Evolutionary conservation across 2,113 vertebrate genomes (phyloP).

Genomic region (Lamprotornis superbus): DNA sequence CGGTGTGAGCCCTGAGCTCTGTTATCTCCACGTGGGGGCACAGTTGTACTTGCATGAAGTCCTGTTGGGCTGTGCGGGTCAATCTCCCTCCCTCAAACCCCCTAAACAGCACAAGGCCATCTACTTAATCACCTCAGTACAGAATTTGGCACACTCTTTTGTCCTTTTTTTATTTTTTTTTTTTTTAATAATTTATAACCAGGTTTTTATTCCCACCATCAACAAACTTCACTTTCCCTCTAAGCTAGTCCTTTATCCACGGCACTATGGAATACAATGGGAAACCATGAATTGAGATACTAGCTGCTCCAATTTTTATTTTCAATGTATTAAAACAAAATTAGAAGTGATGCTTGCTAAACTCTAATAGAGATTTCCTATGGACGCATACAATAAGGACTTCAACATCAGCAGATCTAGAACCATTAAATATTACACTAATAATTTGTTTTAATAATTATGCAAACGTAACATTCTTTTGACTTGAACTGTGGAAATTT

Average conservation of each 20-base stretch:
- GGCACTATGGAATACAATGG: background rate
- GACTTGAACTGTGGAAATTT: background rate
- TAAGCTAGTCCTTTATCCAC: background rate
- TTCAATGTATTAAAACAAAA: background rate
- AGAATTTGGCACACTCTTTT: background rate
- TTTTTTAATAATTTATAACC: background rate
- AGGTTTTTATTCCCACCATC: background rate
- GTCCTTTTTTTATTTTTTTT: background rate
- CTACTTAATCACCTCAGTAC: background rate
- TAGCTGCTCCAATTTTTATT: background rate
- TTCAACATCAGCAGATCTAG: background rate
- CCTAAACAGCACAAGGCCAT: background rate
- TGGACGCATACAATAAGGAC: background rate
- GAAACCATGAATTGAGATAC: background rate
- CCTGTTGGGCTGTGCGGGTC: background rate
- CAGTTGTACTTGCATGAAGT: slow-evolving; percentile 32
- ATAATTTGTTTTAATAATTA: background rate
- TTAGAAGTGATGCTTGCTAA: background rate
- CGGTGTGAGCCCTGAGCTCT: background rate
- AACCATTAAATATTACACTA: background rate
- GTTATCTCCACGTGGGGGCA: slow-evolving; percentile 51
- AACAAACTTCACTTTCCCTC: background rate
- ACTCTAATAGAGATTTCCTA: background rate
- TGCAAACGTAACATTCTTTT: background rate
- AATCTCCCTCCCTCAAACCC: background rate